Conservation (phyloP, 2,113 vertebrate species). For the Amphilophus citrinellus region DNA sequence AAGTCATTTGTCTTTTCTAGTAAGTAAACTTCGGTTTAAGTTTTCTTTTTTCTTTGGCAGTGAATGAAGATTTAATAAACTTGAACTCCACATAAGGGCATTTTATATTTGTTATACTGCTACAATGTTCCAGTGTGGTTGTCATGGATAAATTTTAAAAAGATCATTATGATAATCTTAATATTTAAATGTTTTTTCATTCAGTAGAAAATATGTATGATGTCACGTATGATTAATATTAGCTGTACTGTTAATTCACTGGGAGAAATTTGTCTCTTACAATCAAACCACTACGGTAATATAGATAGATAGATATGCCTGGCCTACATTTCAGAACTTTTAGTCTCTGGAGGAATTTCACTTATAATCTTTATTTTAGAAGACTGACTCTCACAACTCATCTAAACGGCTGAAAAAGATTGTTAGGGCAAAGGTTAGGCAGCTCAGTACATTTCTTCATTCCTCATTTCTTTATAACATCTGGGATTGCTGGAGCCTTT, state of each 20-base stretch:
- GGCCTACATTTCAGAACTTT: slow-evolving; percentile 37
- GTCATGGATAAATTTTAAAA: too few species aligned
- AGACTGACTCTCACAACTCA: not conserved
- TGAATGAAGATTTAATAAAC: slow-evolving; percentile 7
- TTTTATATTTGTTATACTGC: too few species aligned
- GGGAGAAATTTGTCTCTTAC: not conserved
- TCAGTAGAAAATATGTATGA: too few species aligned
- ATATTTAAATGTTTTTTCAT: too few species aligned
- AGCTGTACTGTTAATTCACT: not conserved
- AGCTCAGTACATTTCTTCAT: not conserved
- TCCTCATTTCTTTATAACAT: not conserved
- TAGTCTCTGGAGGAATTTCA: slow-evolving; percentile 24
- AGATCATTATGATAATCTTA: too few species aligned
- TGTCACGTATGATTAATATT: too few species aligned
- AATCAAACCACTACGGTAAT: not conserved
- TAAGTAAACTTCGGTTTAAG: not conserved
- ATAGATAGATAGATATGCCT: not conserved
- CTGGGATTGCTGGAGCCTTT: not conserved
- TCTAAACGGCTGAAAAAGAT: slow-evolving; percentile 1
- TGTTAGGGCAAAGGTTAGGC: not conserved
- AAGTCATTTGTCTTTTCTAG: slow-evolving; percentile 1
- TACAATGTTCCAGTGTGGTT: too few species aligned
- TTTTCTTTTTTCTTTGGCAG: not conserved
- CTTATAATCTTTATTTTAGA: slow-evolving; percentile 36
- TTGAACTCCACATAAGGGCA: too few species aligned